Base-by-base conservation (phyloP, 2,888 invertebrate species). In the Scaptomyza reducta region DNA sequence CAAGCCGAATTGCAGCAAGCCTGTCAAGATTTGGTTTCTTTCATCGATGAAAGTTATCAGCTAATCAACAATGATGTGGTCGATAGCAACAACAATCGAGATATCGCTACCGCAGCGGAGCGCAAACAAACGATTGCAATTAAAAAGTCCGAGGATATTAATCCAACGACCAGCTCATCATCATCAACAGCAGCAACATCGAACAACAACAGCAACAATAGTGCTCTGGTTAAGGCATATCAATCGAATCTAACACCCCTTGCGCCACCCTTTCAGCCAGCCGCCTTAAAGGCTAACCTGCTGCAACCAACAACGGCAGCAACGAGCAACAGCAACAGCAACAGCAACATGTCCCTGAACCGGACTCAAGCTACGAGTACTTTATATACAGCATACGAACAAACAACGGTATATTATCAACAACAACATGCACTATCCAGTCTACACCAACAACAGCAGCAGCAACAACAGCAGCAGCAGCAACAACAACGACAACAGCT, bases 201-300 rank as follows among this genome's bases (percentile, higher is more conserved):
- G 38, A 40, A 40, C 10, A 40, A 4, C 16, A 16, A 40, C 40
- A 47, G 35, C 73, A 72, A 56, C 22, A 78, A 53, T 51, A 88
- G 71, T 50, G 74, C 76, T 1, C 35, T 87, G 60, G 54, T 88
- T 9, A 89, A 88, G 56, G 90, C 90, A 6, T 82, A 86, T 31
- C 86, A 90, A 63, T 90, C 90, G 16, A 90, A 90, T 56, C 57
- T 90, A 35, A 90, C 90, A 4, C 90, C 90, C 0, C 58, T 90
- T 69, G 90, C 90, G 16, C 90, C 90, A 31, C 87, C 90, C 5
- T 90, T 90, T 73, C 84, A 89, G 50, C 90, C 90, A 0, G 83
- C 90, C 1, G 78, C 86, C 6, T 49, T 69, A 9, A 81, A 81
- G 63, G 74, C 78, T 45, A 77, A 84, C 54, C 13, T 67, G 46